Base-by-base conservation (phyloP, 2,888 invertebrate species). In the Paralinhomoeus sp. region DNA sequence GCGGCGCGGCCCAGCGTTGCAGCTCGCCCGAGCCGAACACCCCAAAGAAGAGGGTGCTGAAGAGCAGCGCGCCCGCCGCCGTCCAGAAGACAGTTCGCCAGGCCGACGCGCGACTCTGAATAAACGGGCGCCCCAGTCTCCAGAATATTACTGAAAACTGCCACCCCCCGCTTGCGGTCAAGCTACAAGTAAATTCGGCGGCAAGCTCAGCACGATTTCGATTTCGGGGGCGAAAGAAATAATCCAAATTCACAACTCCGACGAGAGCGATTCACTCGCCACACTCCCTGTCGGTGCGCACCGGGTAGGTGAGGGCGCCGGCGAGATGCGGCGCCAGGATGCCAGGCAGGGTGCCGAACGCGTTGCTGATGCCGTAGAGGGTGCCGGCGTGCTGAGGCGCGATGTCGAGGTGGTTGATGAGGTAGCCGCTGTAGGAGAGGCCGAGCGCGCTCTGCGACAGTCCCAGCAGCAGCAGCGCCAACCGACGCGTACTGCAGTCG, bases 321-420 rank as follows among this genome's bases (percentile, higher is more conserved):
- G 61, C 61, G 22, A 62, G 50, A 24, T 54, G 50, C 5, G 63
- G 63, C 1, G 62, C 60, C 22, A 63, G 46, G 50, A 64, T 62
- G 9, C 64, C 64, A 15, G 63, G 57, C 2, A 59, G 53, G 21
- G 62, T 54, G n/a, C 60, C 61, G 24, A 62, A 49, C 13, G 62
- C 58, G 50, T 64, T 64, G n/a, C 59, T 53, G 31, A 64, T 56
- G 9, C 63, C 64, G 50, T 62, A 61, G 37, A 64, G 47, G 13
- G 63, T 58, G 1, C 64, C 64, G 20, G 64, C 63, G 47, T 55
- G 62, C 5, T 54, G 52, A 12, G 64, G 64, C 23, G 62, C 63
- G 41, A 64, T 57, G 50, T 64, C 64, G 48, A 64, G 61, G 47
- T 61, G 62, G 48, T 64, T 64, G 45, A 63, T 58, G n/a, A 61